Evolutionary conservation across 2,888 invertebrate genomes (phyloP).

Genomic region (Capitulum mitella): DNA sequence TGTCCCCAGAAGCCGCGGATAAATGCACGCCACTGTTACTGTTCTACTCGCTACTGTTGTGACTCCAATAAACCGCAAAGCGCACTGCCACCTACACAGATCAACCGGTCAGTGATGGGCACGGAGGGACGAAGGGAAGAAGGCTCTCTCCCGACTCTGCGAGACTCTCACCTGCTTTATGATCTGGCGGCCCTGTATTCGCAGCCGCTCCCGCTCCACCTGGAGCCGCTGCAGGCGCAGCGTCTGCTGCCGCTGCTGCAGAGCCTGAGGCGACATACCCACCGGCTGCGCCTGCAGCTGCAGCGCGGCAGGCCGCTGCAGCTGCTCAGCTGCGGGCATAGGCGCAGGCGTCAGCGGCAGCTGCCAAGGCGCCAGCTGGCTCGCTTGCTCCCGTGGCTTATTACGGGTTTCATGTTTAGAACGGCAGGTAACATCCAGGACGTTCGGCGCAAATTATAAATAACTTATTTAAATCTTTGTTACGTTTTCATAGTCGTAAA

Average conservation of each 20-base stretch:
- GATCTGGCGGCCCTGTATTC: conserved; percentile 82
- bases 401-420: neutral
- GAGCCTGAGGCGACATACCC: conserved; percentile 51
- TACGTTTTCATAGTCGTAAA: too few species aligned
- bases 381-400: neutral
- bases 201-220: conserved; percentile 78
- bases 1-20: too few species aligned
- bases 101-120: too few species aligned
- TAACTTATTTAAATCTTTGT: too few species aligned
- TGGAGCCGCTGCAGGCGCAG: conserved; percentile 72
- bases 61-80: too few species aligned
- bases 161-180: conserved; percentile 71
- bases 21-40: too few species aligned
- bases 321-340: conserved; percentile 47
- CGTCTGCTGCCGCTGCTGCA: conserved; percentile 38
- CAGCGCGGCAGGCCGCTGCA: conserved; percentile 53
- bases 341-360: neutral
- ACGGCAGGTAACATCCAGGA: neutral
- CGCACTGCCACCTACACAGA: too few species aligned
- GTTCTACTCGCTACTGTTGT: too few species aligned
- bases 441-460: too few species aligned
- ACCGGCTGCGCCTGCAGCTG: conserved; percentile 46
- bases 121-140: too few species aligned
- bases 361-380: neutral
- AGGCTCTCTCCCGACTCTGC: too few species aligned